A percentile compares a stretch with the other conserved stretches of the same genome.
Conservation (phyloP, 1,140 invertebrate species). For the Ylistrum balloti region DNA sequence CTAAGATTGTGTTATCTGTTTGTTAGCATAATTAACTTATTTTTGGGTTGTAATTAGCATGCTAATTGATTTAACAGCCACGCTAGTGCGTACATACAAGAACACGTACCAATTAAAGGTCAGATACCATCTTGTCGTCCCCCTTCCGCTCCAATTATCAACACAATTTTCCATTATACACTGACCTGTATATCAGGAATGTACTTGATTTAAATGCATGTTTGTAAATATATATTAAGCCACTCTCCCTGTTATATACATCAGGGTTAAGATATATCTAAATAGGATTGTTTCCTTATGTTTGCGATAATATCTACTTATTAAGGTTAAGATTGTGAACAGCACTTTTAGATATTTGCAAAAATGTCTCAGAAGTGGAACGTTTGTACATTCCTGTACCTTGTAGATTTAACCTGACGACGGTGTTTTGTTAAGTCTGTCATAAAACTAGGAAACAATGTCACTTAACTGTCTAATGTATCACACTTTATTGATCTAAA, state of each 20-base stretch:
- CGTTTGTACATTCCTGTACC: neutral
- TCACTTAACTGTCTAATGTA: neutral
- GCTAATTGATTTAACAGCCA: neutral
- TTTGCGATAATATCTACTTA: no score
- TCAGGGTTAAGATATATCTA: no score
- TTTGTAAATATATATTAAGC: no score
- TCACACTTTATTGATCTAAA: neutral
- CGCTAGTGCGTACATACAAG: neutral
- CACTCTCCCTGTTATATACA: no score
- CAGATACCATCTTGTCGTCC: neutral
- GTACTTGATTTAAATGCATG: no score
- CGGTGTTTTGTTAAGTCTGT: neutral
- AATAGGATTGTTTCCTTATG: no score
- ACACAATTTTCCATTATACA: no score
- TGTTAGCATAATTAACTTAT: neutral
- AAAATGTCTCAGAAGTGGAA: neutral
- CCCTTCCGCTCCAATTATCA: neutral
- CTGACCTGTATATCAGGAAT: no score
- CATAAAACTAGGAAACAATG: neutral
- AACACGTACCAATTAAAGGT: neutral
- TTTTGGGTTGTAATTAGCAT: neutral
- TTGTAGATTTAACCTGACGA: neutral
- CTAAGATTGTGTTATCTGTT: neutral
- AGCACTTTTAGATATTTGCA: neutral
- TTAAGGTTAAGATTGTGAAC: no score